Evolutionary conservation across 2,797 vertebrate genomes (phyloP), one percentile per base, ranked within the genome.

Genomic region (Ceryle rudis): DNA sequence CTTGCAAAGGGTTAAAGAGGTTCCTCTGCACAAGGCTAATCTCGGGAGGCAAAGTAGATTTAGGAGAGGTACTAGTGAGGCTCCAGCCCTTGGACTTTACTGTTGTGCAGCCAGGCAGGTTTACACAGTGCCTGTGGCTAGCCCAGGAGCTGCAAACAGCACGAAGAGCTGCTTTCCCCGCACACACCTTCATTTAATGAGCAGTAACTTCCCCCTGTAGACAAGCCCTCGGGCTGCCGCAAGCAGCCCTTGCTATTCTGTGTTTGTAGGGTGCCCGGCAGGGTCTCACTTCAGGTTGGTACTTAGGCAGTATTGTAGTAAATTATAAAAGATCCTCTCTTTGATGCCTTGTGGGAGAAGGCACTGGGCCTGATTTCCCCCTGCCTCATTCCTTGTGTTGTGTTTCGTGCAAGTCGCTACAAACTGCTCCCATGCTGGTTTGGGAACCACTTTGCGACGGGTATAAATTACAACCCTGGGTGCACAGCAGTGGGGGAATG

Each of bases 291-390:
- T 90, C 52, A 55, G 90, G 51, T 28, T 64, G 78, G 39, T 87
- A 20, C 93, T 95, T 89, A 77, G 83, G 73, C 3, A 0, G 55
- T 47, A 93, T 71, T 94, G 83, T 92, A 85, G 86, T 96, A 94
- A 95, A 96, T 97, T 81, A 96, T 95, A 89, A 86, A 96, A 95
- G 90, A 96, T 29, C 42, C 44, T 71, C 62, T 73, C 88, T 95
- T 95, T 96, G 87, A 94, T 96, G 88, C 86, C 73, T 57, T 61
- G 77, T 66, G 64, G 67, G 94, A 93, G 77, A 94, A 94, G 58
- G 82, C 51, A 12, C 77, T 22, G 58, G 66, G 62, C 66, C 82
- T 70, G 70, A n/a, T 86, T 86, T 89, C 86, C 73, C 62, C 83
- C 82, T 8, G 51, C 54, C 77, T 81, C 1, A 2, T 75, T 84